Evolutionary conservation across 53 echinoderm and acorn worm species (phyloP).

Genomic region (Paracentrotus lividus): DNA sequence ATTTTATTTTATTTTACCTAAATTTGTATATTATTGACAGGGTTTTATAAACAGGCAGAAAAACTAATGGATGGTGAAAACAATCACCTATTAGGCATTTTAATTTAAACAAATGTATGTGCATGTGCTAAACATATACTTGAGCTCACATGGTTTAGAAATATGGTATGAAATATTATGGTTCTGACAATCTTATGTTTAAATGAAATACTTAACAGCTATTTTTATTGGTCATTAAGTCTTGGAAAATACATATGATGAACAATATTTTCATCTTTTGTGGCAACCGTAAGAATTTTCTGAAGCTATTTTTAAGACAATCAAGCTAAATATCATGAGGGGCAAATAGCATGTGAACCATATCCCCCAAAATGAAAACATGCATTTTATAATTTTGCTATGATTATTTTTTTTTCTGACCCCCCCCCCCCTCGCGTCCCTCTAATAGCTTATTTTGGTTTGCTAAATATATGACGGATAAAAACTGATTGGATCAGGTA

Average conservation of each 20-base stretch:
- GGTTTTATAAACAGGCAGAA: not conserved
- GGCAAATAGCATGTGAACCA: not conserved
- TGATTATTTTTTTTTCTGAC: not conserved
- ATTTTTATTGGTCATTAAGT: too few species aligned
- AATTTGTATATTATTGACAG: not conserved
- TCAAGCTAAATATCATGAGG: not conserved
- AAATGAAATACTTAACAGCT: too few species aligned
- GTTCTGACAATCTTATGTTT: not conserved
- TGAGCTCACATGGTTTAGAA: not conserved
- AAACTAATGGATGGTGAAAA: not conserved
- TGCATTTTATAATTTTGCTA: too few species aligned
- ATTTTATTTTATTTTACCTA: not conserved
- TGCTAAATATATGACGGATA: not conserved
- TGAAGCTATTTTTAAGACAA: too few species aligned
- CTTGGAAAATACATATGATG: too few species aligned
- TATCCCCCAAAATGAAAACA: not conserved
- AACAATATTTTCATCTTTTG: too few species aligned
- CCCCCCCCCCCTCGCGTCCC: not conserved
- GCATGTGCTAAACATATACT: not conserved
- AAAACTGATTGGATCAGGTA: not conserved
- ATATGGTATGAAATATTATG: not conserved
- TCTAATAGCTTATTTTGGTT: not conserved
- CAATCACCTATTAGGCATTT: not conserved
- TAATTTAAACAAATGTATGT: not conserved
- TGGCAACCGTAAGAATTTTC: too few species aligned